Base-by-base conservation (phyloP, 2,113 vertebrate genomes). In the Actenoides hombroni region DNA sequence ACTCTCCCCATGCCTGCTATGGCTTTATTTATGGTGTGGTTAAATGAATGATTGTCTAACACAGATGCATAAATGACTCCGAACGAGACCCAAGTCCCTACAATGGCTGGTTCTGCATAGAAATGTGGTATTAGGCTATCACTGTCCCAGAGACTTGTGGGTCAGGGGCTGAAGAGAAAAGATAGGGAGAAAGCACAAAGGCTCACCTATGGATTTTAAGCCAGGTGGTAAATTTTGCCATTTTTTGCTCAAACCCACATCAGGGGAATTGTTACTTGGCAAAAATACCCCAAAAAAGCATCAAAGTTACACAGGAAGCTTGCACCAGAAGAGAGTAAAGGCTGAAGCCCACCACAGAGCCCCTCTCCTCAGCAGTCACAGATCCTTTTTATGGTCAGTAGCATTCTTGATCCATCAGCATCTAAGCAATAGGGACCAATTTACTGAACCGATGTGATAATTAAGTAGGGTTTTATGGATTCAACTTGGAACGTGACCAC, bases 161-260 rank as follows among this genome's bases (percentile, higher is more conserved):
- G 0, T 0, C 31, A 0, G 4, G 48, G 3, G 0, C 1, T 5
- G 25, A 18, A 28, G 40, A 25, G 28, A 25, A 79, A 75, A 51
- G 31, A 11, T 0, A 2, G 15, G 29, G 48, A 57, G 10, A 19
- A 80, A 63, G 33, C 6, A 9, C 4, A 2, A 17, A 3, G 3
- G 19, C 48, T 59, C 13, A 4, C 21, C 29, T 31, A 3, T 9
- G 9, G 19, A 16, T 60, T 64, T 69, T 21, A 44, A 73, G 18
- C 37, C 6, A 3, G 28, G 16, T 2, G 12, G 53, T n/a, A 42
- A 78, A 68, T 57, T 15, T 39, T 14, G 10, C 21, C 16, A 1
- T 3, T 67, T 67, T 40, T 33, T 51, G 33, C 29, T 53, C 4
- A 0, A 56, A 24, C 12, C 35, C 20, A n/a, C 21, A 53, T 61